Conservation (phyloP, 2,797 vertebrate species). For the Lophotriccus pileatus region DNA sequence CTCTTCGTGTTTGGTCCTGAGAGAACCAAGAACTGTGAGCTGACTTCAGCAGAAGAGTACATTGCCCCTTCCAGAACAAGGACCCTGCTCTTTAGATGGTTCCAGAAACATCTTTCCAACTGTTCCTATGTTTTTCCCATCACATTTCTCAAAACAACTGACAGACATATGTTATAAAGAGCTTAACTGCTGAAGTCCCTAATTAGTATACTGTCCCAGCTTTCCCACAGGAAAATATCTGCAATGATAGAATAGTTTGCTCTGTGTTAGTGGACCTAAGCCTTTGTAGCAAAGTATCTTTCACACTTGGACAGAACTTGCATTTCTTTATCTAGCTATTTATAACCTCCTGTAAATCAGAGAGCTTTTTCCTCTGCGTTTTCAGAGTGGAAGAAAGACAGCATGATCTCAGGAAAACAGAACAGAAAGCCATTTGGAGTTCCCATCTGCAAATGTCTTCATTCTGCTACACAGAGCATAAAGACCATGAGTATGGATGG, state of each 20-base stretch:
- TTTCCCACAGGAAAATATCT: background rate
- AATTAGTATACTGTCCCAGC: background rate
- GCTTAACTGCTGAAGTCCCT: background rate
- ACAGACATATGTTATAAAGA: background rate
- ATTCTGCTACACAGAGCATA: background rate
- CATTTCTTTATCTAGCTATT: background rate
- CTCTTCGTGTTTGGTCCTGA: background rate
- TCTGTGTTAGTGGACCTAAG: background rate
- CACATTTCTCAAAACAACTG: background rate
- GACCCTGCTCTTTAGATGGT: background rate
- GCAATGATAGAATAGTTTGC: background rate
- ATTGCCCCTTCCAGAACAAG: background rate
- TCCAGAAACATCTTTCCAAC: background rate
- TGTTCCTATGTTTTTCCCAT: background rate
- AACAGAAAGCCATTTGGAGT: background rate
- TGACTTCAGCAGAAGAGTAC: background rate
- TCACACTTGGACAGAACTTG: background rate
- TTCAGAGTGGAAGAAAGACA: background rate
- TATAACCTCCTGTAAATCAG: background rate
- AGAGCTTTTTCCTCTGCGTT: background rate
- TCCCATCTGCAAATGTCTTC: background rate
- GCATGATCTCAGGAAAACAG: background rate
- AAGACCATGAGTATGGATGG: background rate
- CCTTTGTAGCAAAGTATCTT: background rate
- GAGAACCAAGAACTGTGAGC: background rate